Base-by-base conservation (phyloP, 2,888 invertebrate genomes). In the Caenorhabditis sp. region DNA sequence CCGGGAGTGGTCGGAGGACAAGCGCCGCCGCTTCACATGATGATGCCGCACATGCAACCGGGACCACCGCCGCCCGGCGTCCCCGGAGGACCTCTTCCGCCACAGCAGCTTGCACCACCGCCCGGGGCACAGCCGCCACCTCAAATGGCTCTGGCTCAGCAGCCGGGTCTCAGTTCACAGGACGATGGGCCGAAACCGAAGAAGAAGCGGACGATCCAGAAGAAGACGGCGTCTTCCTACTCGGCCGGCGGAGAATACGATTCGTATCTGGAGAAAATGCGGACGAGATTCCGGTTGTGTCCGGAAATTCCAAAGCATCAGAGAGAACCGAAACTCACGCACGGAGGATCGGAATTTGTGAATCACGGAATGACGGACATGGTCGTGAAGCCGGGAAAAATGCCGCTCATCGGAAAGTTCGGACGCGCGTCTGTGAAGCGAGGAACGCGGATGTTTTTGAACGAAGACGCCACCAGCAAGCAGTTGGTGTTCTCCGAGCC, bases 121-220 rank as follows among this genome's bases (percentile, higher is more conserved):
- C 43, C 43, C 22, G 43, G 26, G 17, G 8, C 15, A 5, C 46
- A 43, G 9, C 66, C 30, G 11, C 59, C 32, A 13, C 41, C 35
- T 0, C 48, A 30, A n/a, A 50, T 39, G n/a, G 52, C 52, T n/a
- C 30, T 26, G 0, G 43, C 58, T n/a, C 43, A 32, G 37, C 63
- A 41, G 6, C n/a, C 45, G 7, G n/a, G n/a, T n/a, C n/a, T n/a
- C n/a, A n/a, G n/a, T n/a, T n/a, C n/a, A n/a, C 24, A n/a, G 0
- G 62, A 58, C 4, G 68, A 63, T 11, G 68, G 46, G 3, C 75
- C 86, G 20, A 82, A 81, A 50, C 73, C 80, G n/a, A 87, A 87
- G 73, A 85, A 86, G 81, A 86, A 85, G 73, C 65, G 86, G 35
- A 79, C 78, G 11, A 53, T 70, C 20, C 83, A 79, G 61, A 85